A percentile compares a stretch with the other conserved stretches of the same genome.
phyloP scores from a whole-genome alignment of 2,888 invertebrate species.

The Rambutsinella grinnellia region DNA sequence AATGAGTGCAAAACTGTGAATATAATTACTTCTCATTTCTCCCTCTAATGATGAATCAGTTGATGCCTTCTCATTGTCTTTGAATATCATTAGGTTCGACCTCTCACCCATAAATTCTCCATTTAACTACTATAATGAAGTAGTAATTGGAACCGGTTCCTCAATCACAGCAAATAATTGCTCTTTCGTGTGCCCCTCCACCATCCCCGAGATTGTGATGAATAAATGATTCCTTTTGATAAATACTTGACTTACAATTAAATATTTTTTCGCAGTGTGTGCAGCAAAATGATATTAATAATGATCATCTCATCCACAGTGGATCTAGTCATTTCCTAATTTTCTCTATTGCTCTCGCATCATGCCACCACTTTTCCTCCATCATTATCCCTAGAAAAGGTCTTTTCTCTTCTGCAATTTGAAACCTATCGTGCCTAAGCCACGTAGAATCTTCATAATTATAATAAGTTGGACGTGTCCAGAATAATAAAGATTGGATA shows the following conservation, averaged over 20 bases:
- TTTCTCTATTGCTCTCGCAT: slow-evolving; percentile 22
- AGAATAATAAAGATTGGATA: slow-evolving; percentile 21
- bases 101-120: not conserved
- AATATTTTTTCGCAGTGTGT: too few species aligned
- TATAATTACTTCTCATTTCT: too few species aligned
- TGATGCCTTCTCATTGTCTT: too few species aligned
- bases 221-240: not conserved
- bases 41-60: too few species aligned
- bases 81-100: not conserved
- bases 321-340: too few species aligned
- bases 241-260: not conserved
- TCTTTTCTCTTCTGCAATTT: not conserved
- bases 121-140: slow-evolving; percentile 12
- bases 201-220: not conserved
- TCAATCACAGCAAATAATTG: too few species aligned
- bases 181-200: too few species aligned
- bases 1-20: too few species aligned
- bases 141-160: slow-evolving; percentile 43
- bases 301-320: not conserved
- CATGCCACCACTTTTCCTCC: slow-evolving; percentile 12
- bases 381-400: slow-evolving; percentile 1
- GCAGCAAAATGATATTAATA: not conserved
- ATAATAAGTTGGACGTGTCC: not conserved
- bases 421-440: slow-evolving; percentile 7
- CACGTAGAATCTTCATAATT: slow-evolving; percentile 20